These are phyloP conservation scores for Lacerta viridis DNA, from an alignment of 2,797 vertebrate genomes.

Conservation along the genomic window DNA sequence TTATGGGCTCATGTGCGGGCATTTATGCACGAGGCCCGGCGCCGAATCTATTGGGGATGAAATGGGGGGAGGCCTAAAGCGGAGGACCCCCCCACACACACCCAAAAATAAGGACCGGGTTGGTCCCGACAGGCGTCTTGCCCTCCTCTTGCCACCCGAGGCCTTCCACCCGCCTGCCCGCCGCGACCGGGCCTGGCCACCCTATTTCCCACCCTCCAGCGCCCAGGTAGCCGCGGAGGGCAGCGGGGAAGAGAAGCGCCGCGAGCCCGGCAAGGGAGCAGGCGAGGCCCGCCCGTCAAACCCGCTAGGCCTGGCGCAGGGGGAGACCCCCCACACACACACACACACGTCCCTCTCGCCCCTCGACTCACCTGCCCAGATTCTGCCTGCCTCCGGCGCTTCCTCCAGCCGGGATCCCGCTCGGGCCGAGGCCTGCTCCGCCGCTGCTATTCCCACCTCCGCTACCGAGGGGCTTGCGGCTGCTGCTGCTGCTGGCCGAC, in stretches of 20 bases:
- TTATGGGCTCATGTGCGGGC: too few species aligned
- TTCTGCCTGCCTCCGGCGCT: conserved; percentile 16
- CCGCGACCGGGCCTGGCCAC: background rate
- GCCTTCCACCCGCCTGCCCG: conserved; percentile 18
- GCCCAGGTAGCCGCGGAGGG: background rate
- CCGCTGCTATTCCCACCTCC: conserved; percentile 70
- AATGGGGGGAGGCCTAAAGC: too few species aligned
- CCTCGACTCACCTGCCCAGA: conserved; percentile 15
- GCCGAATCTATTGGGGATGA: too few species aligned
- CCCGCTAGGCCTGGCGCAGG: too few species aligned
- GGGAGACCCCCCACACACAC: too few species aligned
- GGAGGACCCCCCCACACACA: background rate
- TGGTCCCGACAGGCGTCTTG: background rate
- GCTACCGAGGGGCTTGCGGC: conserved; percentile 90
- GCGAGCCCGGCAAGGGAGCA: too few species aligned
- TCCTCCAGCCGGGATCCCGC: conserved; percentile 68
- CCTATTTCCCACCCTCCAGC: background rate
- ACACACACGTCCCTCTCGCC: background rate
- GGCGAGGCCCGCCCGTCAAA: too few species aligned
- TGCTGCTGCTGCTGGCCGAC: conserved; percentile 89
- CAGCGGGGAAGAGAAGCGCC: too few species aligned
- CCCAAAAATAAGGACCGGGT: background rate
- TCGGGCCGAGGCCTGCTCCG: conserved; percentile 74
- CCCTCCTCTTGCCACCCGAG: background rate
- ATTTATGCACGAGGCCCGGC: too few species aligned